Evolutionary conservation across 2,797 vertebrate genomes (phyloP), one percentile per base, ranked within the genome.

Genomic region (Steatocranus sp.): DNA sequence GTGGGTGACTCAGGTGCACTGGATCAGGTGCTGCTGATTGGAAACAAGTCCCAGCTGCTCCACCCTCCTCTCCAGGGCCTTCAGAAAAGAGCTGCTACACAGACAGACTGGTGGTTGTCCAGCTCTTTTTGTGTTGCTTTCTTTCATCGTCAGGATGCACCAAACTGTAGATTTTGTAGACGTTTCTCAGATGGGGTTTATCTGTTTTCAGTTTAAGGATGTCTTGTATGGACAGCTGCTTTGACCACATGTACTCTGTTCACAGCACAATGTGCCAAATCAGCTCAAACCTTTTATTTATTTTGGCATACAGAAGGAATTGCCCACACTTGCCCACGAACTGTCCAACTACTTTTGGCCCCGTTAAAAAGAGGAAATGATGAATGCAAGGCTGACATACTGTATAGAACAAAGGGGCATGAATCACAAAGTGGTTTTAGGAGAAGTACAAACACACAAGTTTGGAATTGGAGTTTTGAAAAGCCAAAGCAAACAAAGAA

Each of bases 371-470:
- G 50, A 54, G 0, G 14, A 7, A 51, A 51, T 7, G 11, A 7
- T 51, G 20, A 6, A 51, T 51, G 20, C 50, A 14, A 23, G 50
- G 50, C 50, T 51, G 50, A 51, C 20, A 53, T 4, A 3, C 25
- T 56, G 5, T 17, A 17, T 0, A 27, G 51, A 15, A 3, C 51
- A 54, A 54, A 27, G 25, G 25, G 14, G 14, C 53, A 3, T 9
- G 8, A 54, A 53, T 0, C 51, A 53, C 12, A 1, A 53, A 53
- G 12, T 53, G 51, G 51, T 5, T 53, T 27, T 53, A 53, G 3
- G 12, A 5, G 53, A 10, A 30, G 53, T 12, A 30, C 25, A 56
- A 56, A 56, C 53, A 56, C 25, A 53, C 12, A 1, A 54, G 53
- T 27, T 54, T 54, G 2, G 25, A 54, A 17, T 1, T 27, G 53